phyloP scores from a whole-genome alignment of 1,140 invertebrate species.

The Drosophila eugracilis region DNA sequence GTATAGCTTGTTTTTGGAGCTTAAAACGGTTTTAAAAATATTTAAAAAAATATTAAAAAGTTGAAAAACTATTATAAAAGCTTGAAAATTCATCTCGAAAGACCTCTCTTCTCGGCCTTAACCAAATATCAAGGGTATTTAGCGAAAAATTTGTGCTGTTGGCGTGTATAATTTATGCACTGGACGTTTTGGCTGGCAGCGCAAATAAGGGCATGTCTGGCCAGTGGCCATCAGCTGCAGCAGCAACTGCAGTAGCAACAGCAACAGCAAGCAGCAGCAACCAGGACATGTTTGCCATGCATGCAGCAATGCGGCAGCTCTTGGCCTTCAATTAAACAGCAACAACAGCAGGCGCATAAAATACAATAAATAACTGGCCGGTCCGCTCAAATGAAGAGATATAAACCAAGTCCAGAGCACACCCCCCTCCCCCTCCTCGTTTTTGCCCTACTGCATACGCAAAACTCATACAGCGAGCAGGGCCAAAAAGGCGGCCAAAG shows the following conservation, averaged over 20 bases:
- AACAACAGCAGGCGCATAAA: constrained; percentile 65
- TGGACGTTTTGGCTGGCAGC: constrained; percentile 66
- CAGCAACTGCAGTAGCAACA: neutral
- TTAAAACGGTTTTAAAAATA: neutral
- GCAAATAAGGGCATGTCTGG: constrained; percentile 81
- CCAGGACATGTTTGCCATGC: constrained; percentile 81
- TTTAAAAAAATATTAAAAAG: neutral
- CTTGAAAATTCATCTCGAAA: neutral
- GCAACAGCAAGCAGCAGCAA: constrained; percentile 35
- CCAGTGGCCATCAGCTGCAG: constrained; percentile 75
- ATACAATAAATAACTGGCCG: constrained; percentile 81
- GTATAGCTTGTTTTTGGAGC: neutral
- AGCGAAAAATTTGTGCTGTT: constrained; percentile 51
- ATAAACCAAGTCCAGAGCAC: constrained; percentile 73
- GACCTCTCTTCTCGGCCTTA: neutral
- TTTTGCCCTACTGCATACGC: constrained; percentile 57
- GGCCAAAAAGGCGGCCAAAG: constrained; percentile 41
- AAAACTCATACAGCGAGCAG: constrained; percentile 67
- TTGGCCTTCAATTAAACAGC: constrained; percentile 79
- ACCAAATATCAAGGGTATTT: constrained; percentile 65
- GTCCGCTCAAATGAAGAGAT: constrained; percentile 76
- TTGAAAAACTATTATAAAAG: neutral
- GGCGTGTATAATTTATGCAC: constrained; percentile 72
- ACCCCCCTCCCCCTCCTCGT: constrained; percentile 13
- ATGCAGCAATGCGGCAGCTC: constrained; percentile 81